These are phyloP conservation scores for Hermetia illucens DNA, from an alignment of 1,140 invertebrate genomes.

Conservation along the genomic window DNA sequence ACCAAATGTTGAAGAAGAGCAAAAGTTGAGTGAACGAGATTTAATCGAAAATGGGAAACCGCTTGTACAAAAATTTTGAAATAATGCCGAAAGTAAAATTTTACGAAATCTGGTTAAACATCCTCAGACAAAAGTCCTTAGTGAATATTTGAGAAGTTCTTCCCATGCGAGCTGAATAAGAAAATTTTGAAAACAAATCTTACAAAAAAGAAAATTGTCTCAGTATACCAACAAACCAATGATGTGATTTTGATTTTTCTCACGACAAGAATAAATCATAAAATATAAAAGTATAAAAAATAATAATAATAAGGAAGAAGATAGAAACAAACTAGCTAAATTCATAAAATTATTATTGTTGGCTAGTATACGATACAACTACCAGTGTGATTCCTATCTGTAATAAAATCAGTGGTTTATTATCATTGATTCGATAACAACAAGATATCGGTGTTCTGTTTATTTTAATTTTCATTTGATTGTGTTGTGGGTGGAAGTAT, in stretches of 20 bases:
- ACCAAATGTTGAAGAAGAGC: too few relatives aligned
- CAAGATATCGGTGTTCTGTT: too few relatives aligned
- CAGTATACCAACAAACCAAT: background rate
- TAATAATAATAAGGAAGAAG: background rate
- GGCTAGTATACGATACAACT: too few relatives aligned
- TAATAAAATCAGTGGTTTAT: too few relatives aligned
- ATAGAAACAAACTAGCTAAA: background rate
- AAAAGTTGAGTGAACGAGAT: background rate
- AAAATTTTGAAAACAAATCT: background rate
- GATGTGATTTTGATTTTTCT: background rate
- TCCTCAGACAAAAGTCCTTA: background rate
- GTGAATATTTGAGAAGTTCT: background rate
- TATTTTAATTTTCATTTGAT: too few relatives aligned
- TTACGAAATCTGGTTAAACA: background rate
- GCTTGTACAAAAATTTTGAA: background rate
- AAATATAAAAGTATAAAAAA: constrained; percentile 1
- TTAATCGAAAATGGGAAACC: constrained; percentile 1
- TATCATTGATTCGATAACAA: too few relatives aligned
- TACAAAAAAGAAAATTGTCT: background rate
- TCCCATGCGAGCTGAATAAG: background rate
- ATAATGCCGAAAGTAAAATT: background rate
- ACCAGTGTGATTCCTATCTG: too few relatives aligned
- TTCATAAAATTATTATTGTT: background rate
- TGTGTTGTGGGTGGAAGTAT: too few relatives aligned
- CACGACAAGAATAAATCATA: background rate